These are phyloP conservation scores for Benthosema pterotum DNA, from an alignment of 2,797 vertebrate species.

Conservation along the genomic window DNA sequence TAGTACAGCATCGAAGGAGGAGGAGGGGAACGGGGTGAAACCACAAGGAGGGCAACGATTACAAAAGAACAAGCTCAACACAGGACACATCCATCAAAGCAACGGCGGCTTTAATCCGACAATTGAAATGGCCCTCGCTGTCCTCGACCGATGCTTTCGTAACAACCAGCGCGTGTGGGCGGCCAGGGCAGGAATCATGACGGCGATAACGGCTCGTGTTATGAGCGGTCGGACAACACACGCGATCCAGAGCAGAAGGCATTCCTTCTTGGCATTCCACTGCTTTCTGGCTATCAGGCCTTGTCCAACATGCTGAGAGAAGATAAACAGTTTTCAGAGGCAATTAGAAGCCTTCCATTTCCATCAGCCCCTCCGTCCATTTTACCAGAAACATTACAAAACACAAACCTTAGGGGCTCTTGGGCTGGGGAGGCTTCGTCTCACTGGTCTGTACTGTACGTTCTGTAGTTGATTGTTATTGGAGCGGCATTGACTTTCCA, in stretches of 20 bases:
- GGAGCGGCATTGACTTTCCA: neutral
- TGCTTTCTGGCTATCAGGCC: constrained; percentile 21
- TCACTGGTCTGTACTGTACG: too few relatives aligned
- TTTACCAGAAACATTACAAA: neutral
- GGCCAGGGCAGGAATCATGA: constrained; percentile 50
- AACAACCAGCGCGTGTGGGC: constrained; percentile 54
- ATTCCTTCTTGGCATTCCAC: constrained; percentile 11
- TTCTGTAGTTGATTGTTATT: neutral
- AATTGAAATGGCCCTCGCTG: constrained; percentile 56
- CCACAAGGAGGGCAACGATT: constrained; percentile 46
- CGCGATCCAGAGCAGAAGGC: constrained; percentile 34
- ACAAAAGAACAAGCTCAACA: constrained; percentile 44
- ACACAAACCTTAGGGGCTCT: neutral
- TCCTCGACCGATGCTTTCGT: constrained; percentile 52
- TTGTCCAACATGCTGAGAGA: constrained; percentile 24
- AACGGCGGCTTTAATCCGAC: constrained; percentile 42
- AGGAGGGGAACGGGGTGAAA: neutral
- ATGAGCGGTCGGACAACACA: constrained; percentile 49
- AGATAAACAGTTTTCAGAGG: constrained; percentile 22
- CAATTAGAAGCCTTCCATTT: constrained; percentile 30
- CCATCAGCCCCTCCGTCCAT: neutral
- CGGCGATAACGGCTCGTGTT: constrained; percentile 16
- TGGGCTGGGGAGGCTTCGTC: neutral
- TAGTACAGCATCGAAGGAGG: constrained; percentile 30
- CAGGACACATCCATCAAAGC: constrained; percentile 54